phyloP scores from a whole-genome alignment of 2,888 invertebrate genomes.

The Minunthozetes semirufus region DNA sequence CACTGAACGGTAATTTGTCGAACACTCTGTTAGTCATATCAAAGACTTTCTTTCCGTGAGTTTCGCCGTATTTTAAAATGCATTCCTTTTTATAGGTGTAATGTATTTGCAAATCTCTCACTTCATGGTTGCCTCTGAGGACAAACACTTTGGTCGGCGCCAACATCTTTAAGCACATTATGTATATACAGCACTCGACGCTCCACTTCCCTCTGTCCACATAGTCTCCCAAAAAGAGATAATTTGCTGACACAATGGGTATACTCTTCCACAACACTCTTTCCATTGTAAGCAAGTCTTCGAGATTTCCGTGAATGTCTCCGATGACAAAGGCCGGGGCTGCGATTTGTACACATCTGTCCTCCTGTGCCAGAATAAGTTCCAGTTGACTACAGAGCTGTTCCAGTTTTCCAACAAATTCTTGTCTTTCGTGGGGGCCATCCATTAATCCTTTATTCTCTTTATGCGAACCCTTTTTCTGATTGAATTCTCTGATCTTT shows the following conservation, averaged over 20 bases:
- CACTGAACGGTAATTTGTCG: constrained; percentile 66
- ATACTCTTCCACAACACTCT: constrained; percentile 63
- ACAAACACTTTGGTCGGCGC: constrained; percentile 60
- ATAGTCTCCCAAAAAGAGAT: constrained; percentile 69
- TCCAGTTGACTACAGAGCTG: constrained; percentile 50
- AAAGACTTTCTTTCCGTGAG: constrained; percentile 60
- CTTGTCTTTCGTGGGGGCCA: background rate
- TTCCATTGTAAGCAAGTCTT: constrained; percentile 63
- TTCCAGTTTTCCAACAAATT: background rate
- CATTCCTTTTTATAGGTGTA: constrained; percentile 69
- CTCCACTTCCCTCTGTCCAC: constrained; percentile 66
- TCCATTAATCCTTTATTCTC: constrained; percentile 14
- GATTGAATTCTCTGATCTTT: constrained; percentile 10
- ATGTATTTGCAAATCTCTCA: constrained; percentile 65
- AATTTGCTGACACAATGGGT: constrained; percentile 58
- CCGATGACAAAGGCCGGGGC: constrained; percentile 59
- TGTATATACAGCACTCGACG: constrained; percentile 55
- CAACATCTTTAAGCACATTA: constrained; percentile 64
- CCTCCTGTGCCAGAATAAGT: constrained; percentile 54
- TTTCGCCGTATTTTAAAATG: constrained; percentile 58
- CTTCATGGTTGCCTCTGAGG: constrained; percentile 68
- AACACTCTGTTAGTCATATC: constrained; percentile 63
- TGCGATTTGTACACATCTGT: constrained; percentile 53
- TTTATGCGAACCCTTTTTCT: constrained; percentile 17
- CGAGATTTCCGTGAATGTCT: constrained; percentile 67